These are phyloP conservation scores for Drosophila colorata DNA, from an alignment of 2,888 invertebrate species.

Conservation along the genomic window DNA sequence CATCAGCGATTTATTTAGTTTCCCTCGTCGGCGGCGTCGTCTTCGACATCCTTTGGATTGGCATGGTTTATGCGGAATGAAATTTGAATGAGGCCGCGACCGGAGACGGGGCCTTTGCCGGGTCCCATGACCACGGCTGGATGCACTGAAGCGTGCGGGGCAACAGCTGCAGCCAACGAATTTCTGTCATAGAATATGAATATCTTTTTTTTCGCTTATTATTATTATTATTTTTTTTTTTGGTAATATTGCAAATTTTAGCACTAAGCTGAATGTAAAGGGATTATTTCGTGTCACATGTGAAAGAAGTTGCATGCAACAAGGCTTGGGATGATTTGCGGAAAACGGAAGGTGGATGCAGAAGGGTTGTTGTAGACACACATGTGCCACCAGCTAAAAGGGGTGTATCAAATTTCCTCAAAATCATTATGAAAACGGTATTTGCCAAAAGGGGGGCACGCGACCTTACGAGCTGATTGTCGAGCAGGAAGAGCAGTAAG, in stretches of 20 bases:
- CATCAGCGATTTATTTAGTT: conserved; percentile 36
- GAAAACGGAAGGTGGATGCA: conserved; percentile 12
- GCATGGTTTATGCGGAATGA: conserved; percentile 62
- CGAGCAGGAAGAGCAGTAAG: conserved; percentile 14
- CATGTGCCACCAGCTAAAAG: conserved; percentile 41
- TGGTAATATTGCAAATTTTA: conserved; percentile 44
- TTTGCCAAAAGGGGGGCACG: conserved; percentile 40
- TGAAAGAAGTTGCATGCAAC: conserved; percentile 29
- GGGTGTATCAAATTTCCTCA: conserved; percentile 71
- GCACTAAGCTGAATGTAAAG: conserved; percentile 34
- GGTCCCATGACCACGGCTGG: conserved; percentile 16
- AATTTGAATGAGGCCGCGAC: conserved; percentile 55
- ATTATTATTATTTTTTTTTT: conserved; percentile 23
- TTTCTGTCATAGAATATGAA: conserved; percentile 54
- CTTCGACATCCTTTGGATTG: conserved; percentile 52
- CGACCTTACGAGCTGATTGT: conserved; percentile 24
- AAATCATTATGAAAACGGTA: conserved; percentile 65
- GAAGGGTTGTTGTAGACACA: conserved; percentile 49
- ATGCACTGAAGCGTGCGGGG: conserved; percentile 48
- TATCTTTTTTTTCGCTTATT: conserved; percentile 3
- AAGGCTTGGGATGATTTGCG: conserved; percentile 10
- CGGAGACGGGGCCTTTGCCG: conserved; percentile 8
- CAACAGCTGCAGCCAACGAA: conserved; percentile 65
- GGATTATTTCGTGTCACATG: conserved; percentile 50
- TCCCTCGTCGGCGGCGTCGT: conserved; percentile 9